These are phyloP conservation scores for Lerista edwardsae DNA, from an alignment of 2,797 vertebrate genomes.

Conservation along the genomic window DNA sequence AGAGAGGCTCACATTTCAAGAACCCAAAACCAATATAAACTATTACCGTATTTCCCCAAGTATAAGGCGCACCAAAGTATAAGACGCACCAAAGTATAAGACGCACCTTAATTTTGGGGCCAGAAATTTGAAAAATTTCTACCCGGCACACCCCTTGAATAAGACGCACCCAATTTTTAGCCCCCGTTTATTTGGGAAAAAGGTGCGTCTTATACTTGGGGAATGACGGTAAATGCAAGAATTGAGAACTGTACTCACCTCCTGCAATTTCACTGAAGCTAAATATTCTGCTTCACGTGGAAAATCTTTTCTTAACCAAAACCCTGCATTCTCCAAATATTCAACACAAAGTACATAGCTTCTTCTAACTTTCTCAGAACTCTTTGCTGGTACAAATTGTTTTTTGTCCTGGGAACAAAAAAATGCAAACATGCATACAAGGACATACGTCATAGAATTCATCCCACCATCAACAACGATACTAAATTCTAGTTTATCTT, in stretches of 20 bases:
- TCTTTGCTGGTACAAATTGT: constrained; percentile 52
- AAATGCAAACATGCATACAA: background rate
- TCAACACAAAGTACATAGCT: constrained; percentile 73
- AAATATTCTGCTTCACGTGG: constrained; percentile 67
- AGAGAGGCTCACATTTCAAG: background rate
- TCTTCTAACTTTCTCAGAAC: constrained; percentile 80
- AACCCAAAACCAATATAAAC: constrained; percentile 22
- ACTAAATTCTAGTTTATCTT: background rate
- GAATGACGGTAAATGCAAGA: background rate
- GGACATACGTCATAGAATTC: background rate
- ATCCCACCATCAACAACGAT: background rate
- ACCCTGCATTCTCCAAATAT: constrained; percentile 65
- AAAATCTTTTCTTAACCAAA: constrained; percentile 60
- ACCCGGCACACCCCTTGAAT: too few species aligned
- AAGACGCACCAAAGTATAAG: too few species aligned
- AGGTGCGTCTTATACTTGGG: too few species aligned
- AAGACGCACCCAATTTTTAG: too few species aligned
- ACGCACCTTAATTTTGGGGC: too few species aligned
- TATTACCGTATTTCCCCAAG: too few species aligned
- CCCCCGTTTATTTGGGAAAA: too few species aligned
- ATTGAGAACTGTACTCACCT: constrained; percentile 69
- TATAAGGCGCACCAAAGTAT: too few species aligned
- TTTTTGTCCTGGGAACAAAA: constrained; percentile 57
- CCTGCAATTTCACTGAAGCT: constrained; percentile 80
- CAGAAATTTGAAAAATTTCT: too few species aligned